Conservation (phyloP, 2,113 vertebrate genomes). For the Eonycteris spelaea region DNA sequence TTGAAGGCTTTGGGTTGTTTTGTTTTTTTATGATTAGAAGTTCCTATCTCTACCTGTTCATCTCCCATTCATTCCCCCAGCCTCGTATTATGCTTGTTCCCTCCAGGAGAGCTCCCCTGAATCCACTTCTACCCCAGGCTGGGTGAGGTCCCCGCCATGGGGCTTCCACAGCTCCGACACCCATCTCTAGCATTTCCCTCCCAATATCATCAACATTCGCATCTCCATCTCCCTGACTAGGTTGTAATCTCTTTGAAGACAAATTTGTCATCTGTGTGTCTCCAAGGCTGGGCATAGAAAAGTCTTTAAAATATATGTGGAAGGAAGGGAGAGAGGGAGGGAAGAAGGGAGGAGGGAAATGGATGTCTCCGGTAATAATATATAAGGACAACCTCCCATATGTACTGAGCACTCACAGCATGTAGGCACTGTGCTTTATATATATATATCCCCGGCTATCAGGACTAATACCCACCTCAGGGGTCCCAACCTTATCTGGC, state of each 20-base stretch:
- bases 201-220: fast-evolving
- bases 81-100: not conserved
- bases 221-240: not conserved
- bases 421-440: not conserved
- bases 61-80: not conserved
- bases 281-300: not conserved
- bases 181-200: not conserved
- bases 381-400: not conserved
- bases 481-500: not conserved
- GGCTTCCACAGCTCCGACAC: too few relatives aligned
- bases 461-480: too few relatives aligned
- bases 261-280: not conserved
- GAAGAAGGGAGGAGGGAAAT: fast-evolving
- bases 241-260: not conserved
- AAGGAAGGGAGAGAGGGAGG: not conserved
- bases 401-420: not conserved
- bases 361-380: not conserved
- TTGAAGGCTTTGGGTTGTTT: not conserved
- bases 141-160: not conserved
- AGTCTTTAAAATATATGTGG: not conserved
- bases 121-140: not conserved
- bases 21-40: not conserved
- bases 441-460: not conserved
- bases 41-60: not conserved
- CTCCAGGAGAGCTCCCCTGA: not conserved